These are phyloP conservation scores for Antheraea yamamai DNA, from an alignment of 2,888 invertebrate genomes.

Conservation along the genomic window DNA sequence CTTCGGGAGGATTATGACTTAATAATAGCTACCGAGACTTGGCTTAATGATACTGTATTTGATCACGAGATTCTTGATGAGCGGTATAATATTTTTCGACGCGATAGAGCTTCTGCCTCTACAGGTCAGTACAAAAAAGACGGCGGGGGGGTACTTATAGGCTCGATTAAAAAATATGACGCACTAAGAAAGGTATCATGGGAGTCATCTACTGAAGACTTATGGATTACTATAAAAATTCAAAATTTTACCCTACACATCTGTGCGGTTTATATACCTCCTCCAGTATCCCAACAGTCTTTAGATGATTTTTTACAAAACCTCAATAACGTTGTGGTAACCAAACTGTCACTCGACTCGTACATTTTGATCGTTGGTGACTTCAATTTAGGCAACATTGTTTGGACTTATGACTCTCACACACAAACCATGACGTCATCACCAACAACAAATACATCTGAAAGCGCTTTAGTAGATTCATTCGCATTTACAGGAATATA, in stretches of 20 bases:
- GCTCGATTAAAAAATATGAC: neutral
- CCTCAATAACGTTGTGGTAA: neutral
- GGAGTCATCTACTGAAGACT: neutral
- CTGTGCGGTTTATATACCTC: conserved; percentile 15
- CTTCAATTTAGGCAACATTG: neutral
- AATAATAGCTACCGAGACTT: conserved; percentile 17
- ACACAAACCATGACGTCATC: neutral
- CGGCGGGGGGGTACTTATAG: conserved; percentile 2
- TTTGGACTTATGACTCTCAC: neutral
- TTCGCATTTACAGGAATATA: neutral
- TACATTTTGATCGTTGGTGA: neutral
- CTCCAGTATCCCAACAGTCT: conserved; percentile 2
- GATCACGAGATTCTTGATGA: conserved; percentile 21
- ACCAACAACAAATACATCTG: neutral
- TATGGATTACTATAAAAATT: no score
- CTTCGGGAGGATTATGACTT: conserved; percentile 7
- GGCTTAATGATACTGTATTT: conserved; percentile 21
- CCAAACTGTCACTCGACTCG: neutral
- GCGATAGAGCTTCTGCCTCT: conserved; percentile 16
- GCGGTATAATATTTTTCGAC: conserved; percentile 21
- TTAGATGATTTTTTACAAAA: neutral
- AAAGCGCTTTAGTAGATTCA: neutral
- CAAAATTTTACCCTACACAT: neutral
- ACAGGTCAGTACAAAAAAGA: neutral
- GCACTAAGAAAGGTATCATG: conserved; percentile 10